Base-by-base conservation (phyloP, 2,113 vertebrate genomes). In the Ictalurus punctatus region DNA sequence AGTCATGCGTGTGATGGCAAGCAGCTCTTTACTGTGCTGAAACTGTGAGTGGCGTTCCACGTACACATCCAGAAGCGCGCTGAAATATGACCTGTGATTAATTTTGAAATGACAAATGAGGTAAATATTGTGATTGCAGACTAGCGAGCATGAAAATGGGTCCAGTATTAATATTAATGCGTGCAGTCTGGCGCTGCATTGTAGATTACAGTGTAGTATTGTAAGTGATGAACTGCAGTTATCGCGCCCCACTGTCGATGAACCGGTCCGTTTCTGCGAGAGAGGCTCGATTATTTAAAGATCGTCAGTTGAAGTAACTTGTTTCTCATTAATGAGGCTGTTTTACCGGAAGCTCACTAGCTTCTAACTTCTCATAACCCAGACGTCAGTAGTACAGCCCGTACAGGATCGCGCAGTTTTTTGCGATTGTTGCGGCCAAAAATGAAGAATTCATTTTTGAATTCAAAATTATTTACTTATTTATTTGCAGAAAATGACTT, bases 81-180 rank as follows among this genome's bases (percentile, higher is more conserved):
- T n/a, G 48, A 16, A 58, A 80, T 74, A 12, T 85, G 88, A 85
- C 83, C 61, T 8, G 34, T 34, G 83, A 56, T 86, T 89, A 54
- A 86, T 69, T 85, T 17, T 25, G 74, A 25, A 84, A 89, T 67
- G 54, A 85, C n/a, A 76, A 78, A 84, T 84, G 82, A 83, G 71
- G 83, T 86, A 85, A 85, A 79, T 84, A 85, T 85, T 89, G 83
- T 85, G 88, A 89, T 69, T 79, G 52, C 88, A 69, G 88, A 40
- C 48, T 69, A 80, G 56, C 34, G 44, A 71, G 74, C 48, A 54
- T 81, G 74, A 65, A 65, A 83, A 56, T 6, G 74, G 16, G 61
- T 67, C 48, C 59, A 5, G 30, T 69, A 85, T 89, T 59, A 86
- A 85, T 86, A 86, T 85, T 81, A 80, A 89, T 86, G 61, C 48